Base-by-base conservation (phyloP, 2,113 vertebrate genomes). In the Origma solitaria region DNA sequence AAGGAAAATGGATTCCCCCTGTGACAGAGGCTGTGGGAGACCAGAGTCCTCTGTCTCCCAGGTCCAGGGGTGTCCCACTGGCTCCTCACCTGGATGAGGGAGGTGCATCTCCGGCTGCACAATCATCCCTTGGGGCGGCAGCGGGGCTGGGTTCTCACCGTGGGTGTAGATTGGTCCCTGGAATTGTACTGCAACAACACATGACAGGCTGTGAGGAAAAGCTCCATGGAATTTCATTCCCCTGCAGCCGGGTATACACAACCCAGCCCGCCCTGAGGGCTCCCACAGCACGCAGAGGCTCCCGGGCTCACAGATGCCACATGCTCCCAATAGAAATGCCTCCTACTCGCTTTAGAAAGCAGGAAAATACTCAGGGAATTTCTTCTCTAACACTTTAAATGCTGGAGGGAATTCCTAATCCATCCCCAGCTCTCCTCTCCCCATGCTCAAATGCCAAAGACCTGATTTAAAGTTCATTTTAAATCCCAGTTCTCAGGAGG, bases 41-140 rank as follows among this genome's bases (percentile, higher is more conserved):
- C 17, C 42, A 22, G 75, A 40, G 38, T 3, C 8, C 56, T 45
- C 72, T 30, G 54, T 7, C 71, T 42, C 27, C 58, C 40, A 10
- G 5, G 21, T 14, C 27, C 56, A 83, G 49, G 15, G 15, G 23
- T 70, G 42, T 56, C 56, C 71, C 22, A 35, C 31, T 16, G 51
- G 33, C 4, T 70, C 30, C 96, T 97, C 98, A 98, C 98, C 98
- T 97, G 98, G 98, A 86, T 99, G 98, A 30, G 99, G 97, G 92
- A 99, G 97, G 96, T 99, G 99, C 98, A 99, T 99, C 98, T 99
- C 99, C 10, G 99, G 99, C 97, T 99, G 99, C 84, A 99, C 99
- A 92, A 99, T 98, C 98, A 99, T 99, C 96, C 99, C 98, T 80
- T 99, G 99, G 18, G 99, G 99, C 7, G 99, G 98, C 95, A 99